Conservation (phyloP, 2,888 invertebrate genomes). For the Drosophila algonquin region DNA sequence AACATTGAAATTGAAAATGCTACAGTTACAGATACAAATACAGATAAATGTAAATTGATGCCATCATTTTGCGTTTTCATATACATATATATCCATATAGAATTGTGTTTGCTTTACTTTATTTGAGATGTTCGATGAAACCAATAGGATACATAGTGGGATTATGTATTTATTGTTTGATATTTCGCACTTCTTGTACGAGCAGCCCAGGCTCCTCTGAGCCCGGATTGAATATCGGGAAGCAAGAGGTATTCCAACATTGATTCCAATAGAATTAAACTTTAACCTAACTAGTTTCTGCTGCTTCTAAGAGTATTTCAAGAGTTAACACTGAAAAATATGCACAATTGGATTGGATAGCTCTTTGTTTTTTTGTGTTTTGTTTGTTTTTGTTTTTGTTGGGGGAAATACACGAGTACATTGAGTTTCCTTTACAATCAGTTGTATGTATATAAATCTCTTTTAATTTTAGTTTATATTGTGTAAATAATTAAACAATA, state of each 20-base stretch:
- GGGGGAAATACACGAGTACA: slow-evolving; percentile 30
- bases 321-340: slow-evolving; percentile 68
- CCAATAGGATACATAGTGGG: slow-evolving; percentile 67
- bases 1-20: slow-evolving; percentile 30
- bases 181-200: slow-evolving; percentile 29
- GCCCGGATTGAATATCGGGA: background rate
- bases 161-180: slow-evolving; percentile 58
- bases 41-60: slow-evolving; percentile 28
- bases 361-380: slow-evolving; percentile 64
- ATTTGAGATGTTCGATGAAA: slow-evolving; percentile 69
- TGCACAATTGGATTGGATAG: slow-evolving; percentile 76
- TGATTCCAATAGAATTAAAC: slow-evolving; percentile 34
- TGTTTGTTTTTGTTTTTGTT: background rate
- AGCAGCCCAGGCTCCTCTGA: no score
- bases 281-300: slow-evolving; percentile 66
- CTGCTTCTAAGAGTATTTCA: slow-evolving; percentile 7
- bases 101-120: slow-evolving; percentile 42
- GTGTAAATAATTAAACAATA: slow-evolving; percentile 14
- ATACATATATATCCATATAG: slow-evolving; percentile 34
- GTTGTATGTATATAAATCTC: slow-evolving; percentile 13
- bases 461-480: slow-evolving; percentile 11
- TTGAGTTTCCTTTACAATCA: slow-evolving; percentile 26
- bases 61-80: slow-evolving; percentile 22
- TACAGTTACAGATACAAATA: slow-evolving; percentile 15
- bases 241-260: no score